Conservation (phyloP, 2,888 invertebrate genomes). For the Scaptomyza flava region DNA sequence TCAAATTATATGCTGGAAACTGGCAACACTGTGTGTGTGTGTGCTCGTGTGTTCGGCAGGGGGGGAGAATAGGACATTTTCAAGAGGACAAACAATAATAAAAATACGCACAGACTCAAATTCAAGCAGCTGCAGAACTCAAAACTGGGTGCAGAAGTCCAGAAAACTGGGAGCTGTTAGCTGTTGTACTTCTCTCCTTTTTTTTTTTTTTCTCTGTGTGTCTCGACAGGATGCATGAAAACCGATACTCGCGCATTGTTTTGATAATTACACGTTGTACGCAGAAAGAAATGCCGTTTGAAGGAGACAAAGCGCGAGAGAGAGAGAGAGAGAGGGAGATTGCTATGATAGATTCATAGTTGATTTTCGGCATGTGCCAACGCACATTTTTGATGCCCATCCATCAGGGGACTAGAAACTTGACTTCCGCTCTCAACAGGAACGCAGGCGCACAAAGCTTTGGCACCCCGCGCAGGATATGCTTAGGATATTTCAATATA, state of each 20-base stretch:
- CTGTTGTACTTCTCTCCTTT: neutral
- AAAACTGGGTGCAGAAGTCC: constrained; percentile 2
- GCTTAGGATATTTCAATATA: constrained; percentile 10
- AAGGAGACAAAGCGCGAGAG: neutral
- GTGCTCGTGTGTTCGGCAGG: neutral
- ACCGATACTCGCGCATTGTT: constrained; percentile 68
- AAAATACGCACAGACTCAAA: constrained; percentile 8
- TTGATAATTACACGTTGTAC: constrained; percentile 65
- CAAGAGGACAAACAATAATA: neutral
- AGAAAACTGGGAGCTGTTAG: constrained; percentile 8
- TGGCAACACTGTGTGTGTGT: constrained; percentile 11
- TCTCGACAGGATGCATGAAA: constrained; percentile 72
- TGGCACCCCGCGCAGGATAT: constrained; percentile 60
- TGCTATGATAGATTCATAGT: constrained; percentile 32
- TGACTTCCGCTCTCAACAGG: constrained; percentile 65
- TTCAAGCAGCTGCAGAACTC: constrained; percentile 34
- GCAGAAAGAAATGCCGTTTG: neutral
- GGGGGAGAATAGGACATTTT: neutral
- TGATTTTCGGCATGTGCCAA: constrained; percentile 44
- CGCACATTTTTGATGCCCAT: constrained; percentile 6
- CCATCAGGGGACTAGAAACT: constrained; percentile 37
- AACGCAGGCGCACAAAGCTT: constrained; percentile 61
- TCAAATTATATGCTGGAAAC: constrained; percentile 30
- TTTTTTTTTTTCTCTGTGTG: neutral
- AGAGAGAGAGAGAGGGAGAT: constrained; percentile 35